phyloP scores from a whole-genome alignment of 2,888 invertebrate genomes.

The Cataglyphis cursor region DNA sequence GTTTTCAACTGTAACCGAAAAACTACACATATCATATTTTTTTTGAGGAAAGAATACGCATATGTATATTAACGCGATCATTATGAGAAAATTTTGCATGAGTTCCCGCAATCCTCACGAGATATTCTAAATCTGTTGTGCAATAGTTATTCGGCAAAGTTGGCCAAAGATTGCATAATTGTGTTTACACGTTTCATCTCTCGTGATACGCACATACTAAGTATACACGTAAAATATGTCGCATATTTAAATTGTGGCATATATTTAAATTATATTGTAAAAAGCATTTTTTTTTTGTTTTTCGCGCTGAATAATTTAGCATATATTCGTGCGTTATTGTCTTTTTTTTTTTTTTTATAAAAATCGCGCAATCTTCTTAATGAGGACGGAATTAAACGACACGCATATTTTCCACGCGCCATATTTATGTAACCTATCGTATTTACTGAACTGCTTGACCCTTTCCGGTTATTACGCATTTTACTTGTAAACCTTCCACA shows the following conservation, averaged over 20 bases:
- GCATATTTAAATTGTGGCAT: background rate
- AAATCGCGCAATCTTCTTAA: background rate
- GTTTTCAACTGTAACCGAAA: background rate
- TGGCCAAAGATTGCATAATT: slow-evolving; percentile 32
- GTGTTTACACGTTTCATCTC: background rate
- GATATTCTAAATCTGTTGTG: background rate
- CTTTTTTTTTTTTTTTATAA: background rate
- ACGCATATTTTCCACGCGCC: background rate
- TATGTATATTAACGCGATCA: background rate
- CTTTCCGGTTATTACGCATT: background rate
- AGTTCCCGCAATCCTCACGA: background rate
- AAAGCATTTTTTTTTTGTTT: background rate
- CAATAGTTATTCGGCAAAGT: background rate
- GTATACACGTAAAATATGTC: background rate
- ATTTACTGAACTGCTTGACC: background rate
- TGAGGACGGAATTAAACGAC: background rate
- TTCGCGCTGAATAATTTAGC: slow-evolving; percentile 2
- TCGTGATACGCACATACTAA: background rate
- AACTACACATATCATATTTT: background rate
- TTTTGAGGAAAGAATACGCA: background rate
- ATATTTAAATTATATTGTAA: background rate
- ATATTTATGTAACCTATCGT: slow-evolving; percentile 12
- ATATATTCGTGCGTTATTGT: background rate
- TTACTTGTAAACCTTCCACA: background rate
- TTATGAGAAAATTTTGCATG: background rate